phyloP scores from a whole-genome alignment of 2,797 vertebrate species.

The Craterocephalus amniculus region DNA sequence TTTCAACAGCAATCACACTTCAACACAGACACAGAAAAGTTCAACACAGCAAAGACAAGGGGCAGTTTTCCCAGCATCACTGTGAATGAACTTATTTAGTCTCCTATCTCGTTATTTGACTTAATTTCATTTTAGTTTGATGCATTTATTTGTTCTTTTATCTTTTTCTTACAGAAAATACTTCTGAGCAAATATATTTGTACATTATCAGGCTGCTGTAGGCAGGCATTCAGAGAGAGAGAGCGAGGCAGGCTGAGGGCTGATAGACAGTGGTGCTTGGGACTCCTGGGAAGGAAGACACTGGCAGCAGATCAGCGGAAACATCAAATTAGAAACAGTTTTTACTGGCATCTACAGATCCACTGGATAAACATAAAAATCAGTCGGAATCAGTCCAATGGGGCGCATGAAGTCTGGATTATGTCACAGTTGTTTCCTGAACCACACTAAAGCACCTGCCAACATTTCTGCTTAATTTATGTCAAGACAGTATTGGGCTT shows the following conservation, averaged over 20 bases:
- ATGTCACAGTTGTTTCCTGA: not conserved
- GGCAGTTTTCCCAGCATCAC: slow-evolving; percentile 47
- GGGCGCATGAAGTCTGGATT: not conserved
- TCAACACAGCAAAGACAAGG: slow-evolving; percentile 45
- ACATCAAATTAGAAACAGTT: slow-evolving; percentile 6
- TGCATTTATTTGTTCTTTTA: not conserved
- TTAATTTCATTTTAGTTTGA: too few relatives aligned
- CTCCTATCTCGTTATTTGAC: not conserved
- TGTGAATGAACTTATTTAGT: slow-evolving; percentile 32
- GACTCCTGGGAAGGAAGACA: slow-evolving; percentile 49
- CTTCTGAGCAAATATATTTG: slow-evolving; percentile 65
- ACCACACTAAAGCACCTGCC: not conserved
- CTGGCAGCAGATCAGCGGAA: slow-evolving; percentile 29
- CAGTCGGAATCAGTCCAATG: not conserved
- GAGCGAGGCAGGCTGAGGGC: slow-evolving; percentile 43
- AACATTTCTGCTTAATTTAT: not conserved
- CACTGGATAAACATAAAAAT: not conserved
- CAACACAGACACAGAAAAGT: slow-evolving; percentile 47
- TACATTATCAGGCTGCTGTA: slow-evolving; percentile 62
- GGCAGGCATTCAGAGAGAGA: slow-evolving; percentile 24
- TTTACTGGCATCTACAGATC: not conserved
- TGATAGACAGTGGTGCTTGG: slow-evolving; percentile 59
- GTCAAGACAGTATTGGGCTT: not conserved
- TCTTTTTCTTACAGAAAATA: slow-evolving; percentile 67
- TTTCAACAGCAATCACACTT: slow-evolving; percentile 48